Conservation (phyloP, 2,888 invertebrate species). For the Catocala fraxini region DNA sequence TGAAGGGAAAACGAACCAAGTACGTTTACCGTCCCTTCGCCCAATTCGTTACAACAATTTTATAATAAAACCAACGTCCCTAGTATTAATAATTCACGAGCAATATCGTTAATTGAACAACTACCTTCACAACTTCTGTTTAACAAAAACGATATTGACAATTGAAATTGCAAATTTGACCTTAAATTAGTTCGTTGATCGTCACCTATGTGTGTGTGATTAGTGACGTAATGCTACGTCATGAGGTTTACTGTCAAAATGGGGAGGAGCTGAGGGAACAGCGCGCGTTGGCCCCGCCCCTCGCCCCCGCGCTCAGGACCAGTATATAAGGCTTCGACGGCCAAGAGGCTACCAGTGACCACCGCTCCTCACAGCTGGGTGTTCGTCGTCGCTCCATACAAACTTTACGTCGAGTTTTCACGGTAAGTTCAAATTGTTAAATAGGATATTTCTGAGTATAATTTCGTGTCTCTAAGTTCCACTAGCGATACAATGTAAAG, state of each 20-base stretch:
- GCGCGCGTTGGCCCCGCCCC: constrained; percentile 70
- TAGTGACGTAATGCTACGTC: constrained; percentile 65
- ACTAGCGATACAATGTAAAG: background rate
- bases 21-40: too few relatives aligned
- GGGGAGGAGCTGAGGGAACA: constrained; percentile 63
- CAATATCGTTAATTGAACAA: background rate
- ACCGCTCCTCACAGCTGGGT: constrained; percentile 48
- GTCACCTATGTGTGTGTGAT: constrained; percentile 15
- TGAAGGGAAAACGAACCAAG: too few relatives aligned
- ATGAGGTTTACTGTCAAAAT: constrained; percentile 68
- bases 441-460: background rate
- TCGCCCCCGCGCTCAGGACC: constrained; percentile 55
- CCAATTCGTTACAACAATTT: too few relatives aligned
- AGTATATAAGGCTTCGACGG: constrained; percentile 72
- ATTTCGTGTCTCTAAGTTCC: background rate
- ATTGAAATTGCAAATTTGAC: background rate
- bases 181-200: background rate
- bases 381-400: constrained; percentile 55
- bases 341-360: constrained; percentile 59
- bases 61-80: too few relatives aligned
- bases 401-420: constrained; percentile 77
- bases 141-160: background rate
- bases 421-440: constrained; percentile 69
- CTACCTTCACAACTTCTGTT: background rate
- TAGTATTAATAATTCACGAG: background rate